A percentile compares a stretch with the other conserved stretches of the same genome.
phyloP scores from a whole-genome alignment of 2,113 vertebrate species.

The Acrocephalus arundinaceus region DNA sequence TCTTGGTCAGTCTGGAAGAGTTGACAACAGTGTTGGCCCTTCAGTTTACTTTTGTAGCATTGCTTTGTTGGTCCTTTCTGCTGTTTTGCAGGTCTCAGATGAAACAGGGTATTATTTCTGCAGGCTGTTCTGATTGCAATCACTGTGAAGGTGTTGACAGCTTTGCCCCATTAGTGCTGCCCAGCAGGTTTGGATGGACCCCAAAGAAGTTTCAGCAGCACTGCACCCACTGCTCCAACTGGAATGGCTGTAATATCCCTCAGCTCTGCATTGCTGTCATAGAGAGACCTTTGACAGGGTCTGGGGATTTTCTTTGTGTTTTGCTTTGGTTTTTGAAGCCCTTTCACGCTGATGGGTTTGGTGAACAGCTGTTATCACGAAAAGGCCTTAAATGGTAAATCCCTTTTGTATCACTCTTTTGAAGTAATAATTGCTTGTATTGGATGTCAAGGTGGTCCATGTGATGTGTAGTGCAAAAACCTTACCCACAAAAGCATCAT shows the following conservation, averaged over 20 bases:
- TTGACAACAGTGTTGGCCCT: not conserved
- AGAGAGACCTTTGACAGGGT: not conserved
- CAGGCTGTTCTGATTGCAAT: not conserved
- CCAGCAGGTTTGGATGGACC: not conserved
- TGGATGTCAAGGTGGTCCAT: not conserved
- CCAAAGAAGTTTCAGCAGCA: not conserved
- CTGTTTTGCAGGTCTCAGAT: not conserved
- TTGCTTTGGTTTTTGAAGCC: not conserved
- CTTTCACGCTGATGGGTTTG: not conserved
- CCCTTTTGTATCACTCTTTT: not conserved
- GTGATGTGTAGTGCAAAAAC: not conserved
- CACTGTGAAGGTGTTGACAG: slow-evolving; percentile 29
- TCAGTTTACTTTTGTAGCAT: not conserved
- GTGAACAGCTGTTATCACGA: not conserved
- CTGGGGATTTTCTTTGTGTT: not conserved
- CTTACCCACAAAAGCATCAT: not conserved
- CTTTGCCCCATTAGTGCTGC: not conserved
- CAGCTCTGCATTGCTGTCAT: not conserved
- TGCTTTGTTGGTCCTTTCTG: not conserved
- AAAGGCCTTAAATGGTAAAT: slow-evolving; percentile 22
- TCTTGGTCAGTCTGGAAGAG: not conserved
- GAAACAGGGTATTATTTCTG: slow-evolving; percentile 33
- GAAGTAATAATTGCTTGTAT: not conserved
- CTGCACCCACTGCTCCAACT: not conserved
- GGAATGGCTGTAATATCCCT: not conserved